Conservation (phyloP, 2,888 invertebrate genomes). For the Spodoptera exigua region DNA sequence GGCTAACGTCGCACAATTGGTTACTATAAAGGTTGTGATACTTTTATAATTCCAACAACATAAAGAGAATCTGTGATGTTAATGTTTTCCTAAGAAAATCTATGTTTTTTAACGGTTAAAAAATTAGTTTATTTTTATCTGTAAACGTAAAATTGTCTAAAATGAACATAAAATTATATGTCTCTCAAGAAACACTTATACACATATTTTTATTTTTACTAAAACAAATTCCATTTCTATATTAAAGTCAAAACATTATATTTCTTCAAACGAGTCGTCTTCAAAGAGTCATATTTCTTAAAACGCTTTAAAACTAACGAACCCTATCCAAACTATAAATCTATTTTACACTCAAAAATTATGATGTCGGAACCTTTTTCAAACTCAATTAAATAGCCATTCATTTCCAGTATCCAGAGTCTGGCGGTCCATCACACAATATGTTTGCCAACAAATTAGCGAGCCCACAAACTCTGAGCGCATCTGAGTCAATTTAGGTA, state of each 20-base stretch:
- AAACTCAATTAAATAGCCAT: constrained; percentile 57
- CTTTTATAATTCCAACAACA: too few species aligned
- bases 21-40: too few species aligned
- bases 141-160: too few species aligned
- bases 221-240: too few species aligned
- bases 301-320: neutral
- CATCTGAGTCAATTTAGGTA: constrained; percentile 86
- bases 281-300: neutral
- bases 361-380: constrained; percentile 41
- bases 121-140: too few species aligned
- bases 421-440: constrained; percentile 74
- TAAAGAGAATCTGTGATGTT: too few species aligned
- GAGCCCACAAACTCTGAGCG: constrained; percentile 79
- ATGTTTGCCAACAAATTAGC: constrained; percentile 86
- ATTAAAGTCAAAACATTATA: neutral
- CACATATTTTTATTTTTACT: too few species aligned
- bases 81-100: too few species aligned
- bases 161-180: too few species aligned
- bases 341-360: constrained; percentile 32
- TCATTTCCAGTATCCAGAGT: constrained; percentile 49
- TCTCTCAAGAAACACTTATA: too few species aligned
- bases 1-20: too few species aligned
- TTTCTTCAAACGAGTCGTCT: neutral
- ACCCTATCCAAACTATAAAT: constrained; percentile 15
- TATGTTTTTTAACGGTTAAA: too few species aligned